Evolutionary conservation across 2,797 vertebrate species (phyloP).

Genomic region (Zenarchopterus dispar): DNA sequence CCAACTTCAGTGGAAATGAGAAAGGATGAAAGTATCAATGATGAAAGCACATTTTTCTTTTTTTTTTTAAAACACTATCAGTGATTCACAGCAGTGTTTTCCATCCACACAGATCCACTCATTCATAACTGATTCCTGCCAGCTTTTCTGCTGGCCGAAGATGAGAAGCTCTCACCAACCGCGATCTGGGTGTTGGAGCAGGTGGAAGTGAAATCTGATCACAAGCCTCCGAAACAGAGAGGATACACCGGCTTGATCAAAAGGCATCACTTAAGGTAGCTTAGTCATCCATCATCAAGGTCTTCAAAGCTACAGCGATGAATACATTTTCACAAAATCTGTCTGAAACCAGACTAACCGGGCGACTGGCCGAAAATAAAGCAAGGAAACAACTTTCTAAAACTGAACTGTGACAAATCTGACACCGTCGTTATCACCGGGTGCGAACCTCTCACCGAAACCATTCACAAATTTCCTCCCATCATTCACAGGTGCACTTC

Average conservation of each 20-base stretch:
- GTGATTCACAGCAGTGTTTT: constrained; percentile 4
- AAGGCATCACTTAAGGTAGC: neutral
- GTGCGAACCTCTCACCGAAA: neutral
- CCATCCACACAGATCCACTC: constrained; percentile 25
- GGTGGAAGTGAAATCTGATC: constrained; percentile 14
- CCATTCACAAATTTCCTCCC: too few relatives aligned
- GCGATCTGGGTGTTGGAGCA: constrained; percentile 8
- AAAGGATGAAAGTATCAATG: constrained; percentile 32
- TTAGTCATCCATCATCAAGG: neutral
- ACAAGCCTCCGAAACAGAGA: neutral
- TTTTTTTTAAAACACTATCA: neutral
- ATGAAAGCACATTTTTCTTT: neutral
- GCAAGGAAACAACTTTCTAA: constrained; percentile 2
- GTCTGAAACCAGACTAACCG: constrained; percentile 21
- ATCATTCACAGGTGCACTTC: too few relatives aligned
- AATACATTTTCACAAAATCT: neutral
- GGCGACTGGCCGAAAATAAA: constrained; percentile 24
- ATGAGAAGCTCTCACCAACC: constrained; percentile 16
- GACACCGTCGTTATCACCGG: constrained; percentile 4
- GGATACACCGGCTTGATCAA: neutral
- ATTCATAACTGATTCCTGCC: constrained; percentile 29
- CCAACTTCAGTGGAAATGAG: constrained; percentile 18
- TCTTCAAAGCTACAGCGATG: neutral
- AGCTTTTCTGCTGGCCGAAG: constrained; percentile 21
- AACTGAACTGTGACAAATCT: constrained; percentile 15